These are phyloP conservation scores for Amphipyra tragopoginis DNA, from an alignment of 2,888 invertebrate species.

Conservation along the genomic window DNA sequence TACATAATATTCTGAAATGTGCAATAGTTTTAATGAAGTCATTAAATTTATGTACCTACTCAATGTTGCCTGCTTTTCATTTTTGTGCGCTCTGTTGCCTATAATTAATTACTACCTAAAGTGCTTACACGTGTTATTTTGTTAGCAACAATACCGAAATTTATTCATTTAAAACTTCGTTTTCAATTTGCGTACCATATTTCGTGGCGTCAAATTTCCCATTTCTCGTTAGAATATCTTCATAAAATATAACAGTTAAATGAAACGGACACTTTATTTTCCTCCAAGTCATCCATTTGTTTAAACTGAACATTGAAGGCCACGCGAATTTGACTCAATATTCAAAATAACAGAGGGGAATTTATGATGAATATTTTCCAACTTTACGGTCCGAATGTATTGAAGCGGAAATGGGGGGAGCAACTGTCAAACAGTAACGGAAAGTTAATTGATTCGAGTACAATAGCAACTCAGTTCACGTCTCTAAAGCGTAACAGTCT, in stretches of 20 bases:
- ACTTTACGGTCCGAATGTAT: constrained; percentile 61
- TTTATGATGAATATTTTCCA: constrained; percentile 61
- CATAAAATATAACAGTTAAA: constrained; percentile 29
- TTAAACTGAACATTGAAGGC: constrained; percentile 37
- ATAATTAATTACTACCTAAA: constrained; percentile 22
- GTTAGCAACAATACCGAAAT: background rate
- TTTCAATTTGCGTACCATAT: constrained; percentile 16
- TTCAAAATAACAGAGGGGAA: constrained; percentile 49
- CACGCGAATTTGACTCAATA: constrained; percentile 43
- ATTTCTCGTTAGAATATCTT: constrained; percentile 17
- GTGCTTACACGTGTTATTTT: background rate
- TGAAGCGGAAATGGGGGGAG: constrained; percentile 63
- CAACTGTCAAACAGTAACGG: constrained; percentile 66
- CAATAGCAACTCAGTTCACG: constrained; percentile 60
- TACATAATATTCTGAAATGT: constrained; percentile 9
- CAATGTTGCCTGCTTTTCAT: constrained; percentile 8
- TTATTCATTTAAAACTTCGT: constrained; percentile 3
- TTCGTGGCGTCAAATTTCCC: constrained; percentile 7
- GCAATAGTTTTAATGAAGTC: constrained; percentile 18
- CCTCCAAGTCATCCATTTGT: constrained; percentile 36
- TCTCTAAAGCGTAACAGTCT: constrained; percentile 64
- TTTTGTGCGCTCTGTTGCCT: constrained; percentile 15
- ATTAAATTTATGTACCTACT: constrained; percentile 15
- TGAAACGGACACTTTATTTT: constrained; percentile 34
- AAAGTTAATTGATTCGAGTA: constrained; percentile 72